A percentile compares a stretch with the other conserved stretches of the same genome.
Evolutionary conservation across 2,797 vertebrate genomes (phyloP).

Genomic region (Coranthus polyacanthus): DNA sequence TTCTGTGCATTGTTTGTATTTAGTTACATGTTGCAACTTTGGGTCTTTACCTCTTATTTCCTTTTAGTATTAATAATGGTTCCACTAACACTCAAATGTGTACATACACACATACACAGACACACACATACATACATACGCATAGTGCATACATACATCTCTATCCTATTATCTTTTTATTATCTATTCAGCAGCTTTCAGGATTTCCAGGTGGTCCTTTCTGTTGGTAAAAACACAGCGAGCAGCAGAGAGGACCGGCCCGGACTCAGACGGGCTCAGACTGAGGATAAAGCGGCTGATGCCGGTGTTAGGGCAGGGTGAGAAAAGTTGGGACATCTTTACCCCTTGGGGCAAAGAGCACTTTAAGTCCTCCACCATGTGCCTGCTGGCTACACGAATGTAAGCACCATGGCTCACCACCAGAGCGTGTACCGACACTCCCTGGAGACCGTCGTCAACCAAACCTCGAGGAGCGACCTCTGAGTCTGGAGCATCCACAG

Average conservation of each 20-base stretch:
- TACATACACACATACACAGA: not conserved
- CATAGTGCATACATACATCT: not conserved
- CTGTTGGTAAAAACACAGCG: constrained; percentile 92
- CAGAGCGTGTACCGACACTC: constrained; percentile 83
- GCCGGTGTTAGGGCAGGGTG: constrained; percentile 94
- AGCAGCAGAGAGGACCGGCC: constrained; percentile 75
- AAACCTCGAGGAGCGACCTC: constrained; percentile 32
- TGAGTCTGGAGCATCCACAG: not conserved
- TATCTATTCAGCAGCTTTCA: constrained; percentile 47
- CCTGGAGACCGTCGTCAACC: constrained; percentile 40
- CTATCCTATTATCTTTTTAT: not conserved
- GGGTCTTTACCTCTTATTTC: constrained; percentile 10
- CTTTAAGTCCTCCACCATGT: constrained; percentile 89
- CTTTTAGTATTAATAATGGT: constrained; percentile 30
- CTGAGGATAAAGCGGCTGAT: constrained; percentile 90
- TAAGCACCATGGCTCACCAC: constrained; percentile 95
- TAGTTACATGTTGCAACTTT: constrained; percentile 30
- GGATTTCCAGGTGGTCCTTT: constrained; percentile 86
- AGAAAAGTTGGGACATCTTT: constrained; percentile 85
- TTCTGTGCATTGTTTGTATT: constrained; percentile 17
- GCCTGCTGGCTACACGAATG: constrained; percentile 89
- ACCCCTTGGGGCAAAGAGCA: constrained; percentile 85
- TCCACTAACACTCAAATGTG: not conserved
- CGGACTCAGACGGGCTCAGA: constrained; percentile 62
- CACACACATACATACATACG: not conserved